Conservation (phyloP, 64 coral and sea anemone genomes). For the Hydrozoanthus tunicans region DNA sequence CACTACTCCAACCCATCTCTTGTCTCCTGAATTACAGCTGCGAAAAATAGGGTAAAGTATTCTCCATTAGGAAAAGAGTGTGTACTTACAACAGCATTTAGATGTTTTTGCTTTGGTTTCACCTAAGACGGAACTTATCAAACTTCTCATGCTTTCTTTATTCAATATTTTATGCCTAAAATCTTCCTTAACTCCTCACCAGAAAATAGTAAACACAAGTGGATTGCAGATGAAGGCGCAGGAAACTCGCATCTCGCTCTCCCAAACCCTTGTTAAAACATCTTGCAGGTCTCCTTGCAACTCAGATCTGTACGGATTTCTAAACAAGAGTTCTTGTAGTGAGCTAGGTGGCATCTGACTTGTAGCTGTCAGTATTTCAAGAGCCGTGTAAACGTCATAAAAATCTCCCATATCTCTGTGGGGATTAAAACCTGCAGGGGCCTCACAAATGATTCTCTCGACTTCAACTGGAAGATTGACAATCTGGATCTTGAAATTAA, state of each 20-base stretch:
- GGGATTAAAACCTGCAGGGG: neutral
- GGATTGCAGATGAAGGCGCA: slow-evolving; percentile 16
- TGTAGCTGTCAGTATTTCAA: neutral
- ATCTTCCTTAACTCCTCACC: neutral
- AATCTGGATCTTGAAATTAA: neutral
- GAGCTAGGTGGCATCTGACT: neutral
- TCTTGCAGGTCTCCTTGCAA: neutral
- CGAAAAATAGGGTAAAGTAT: too few species aligned
- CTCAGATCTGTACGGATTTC: neutral
- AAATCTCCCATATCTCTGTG: neutral
- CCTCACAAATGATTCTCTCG: neutral
- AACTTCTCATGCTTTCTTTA: too few species aligned
- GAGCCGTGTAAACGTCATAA: neutral
- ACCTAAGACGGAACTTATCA: too few species aligned
- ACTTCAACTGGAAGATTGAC: neutral
- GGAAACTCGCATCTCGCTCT: neutral
- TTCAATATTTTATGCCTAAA: too few species aligned
- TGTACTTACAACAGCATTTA: too few species aligned
- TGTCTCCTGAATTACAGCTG: neutral
- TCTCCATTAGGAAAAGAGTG: too few species aligned
- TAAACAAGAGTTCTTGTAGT: neutral
- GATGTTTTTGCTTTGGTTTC: too few species aligned
- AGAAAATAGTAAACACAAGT: slow-evolving; percentile 8
- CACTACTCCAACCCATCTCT: slow-evolving; percentile 3
- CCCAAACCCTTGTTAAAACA: neutral